Base-by-base conservation (phyloP, 2,113 vertebrate species). In the Burhinus bistriatus region DNA sequence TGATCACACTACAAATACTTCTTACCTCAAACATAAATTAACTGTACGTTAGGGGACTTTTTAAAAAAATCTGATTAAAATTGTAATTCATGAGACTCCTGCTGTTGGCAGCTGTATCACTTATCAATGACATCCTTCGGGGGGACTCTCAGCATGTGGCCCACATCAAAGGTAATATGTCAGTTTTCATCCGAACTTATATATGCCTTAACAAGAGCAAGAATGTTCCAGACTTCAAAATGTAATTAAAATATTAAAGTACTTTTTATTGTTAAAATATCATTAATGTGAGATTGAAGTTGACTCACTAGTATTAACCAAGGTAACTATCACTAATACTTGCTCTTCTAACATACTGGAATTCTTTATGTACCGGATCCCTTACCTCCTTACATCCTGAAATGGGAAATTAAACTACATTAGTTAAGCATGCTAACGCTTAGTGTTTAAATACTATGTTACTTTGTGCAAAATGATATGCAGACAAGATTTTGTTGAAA, bases 51-150 rank as follows among this genome's bases (percentile, higher is more conserved):
- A 73, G 44, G 75, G 57, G 52, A 89, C 14, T 72, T 95, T 87
- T 93, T 61, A 2, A 0, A 42, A 71, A 84, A 89, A 90, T n/a
- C 85, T 97, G 95, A 96, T 96, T 95, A 81, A 87, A 96, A 97
- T 72, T 95, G 89, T 78, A 91, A 96, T 96, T 94, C 95, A 87
- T 87, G 93, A 94, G 89, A 38, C 89, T 95, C 96, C 97, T 95
- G 92, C 94, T 97, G 95, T 71, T 97, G 94, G 93, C 96, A 97
- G 97, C 95, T 97, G 97, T 70, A 95, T 81, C 90, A 54, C 89
- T 57, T 57, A 38, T 15, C 93, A 82, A 2, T 79, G 87, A 85
- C 91, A 73, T 86, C 93, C 91, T 95, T 85, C n/a, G 87, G 87
- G 64, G 92, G 81, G 77, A 82, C 87, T 78, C 96, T 85, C 96